Evolutionary conservation across 2,113 vertebrate species (phyloP).

Genomic region (human): GRCh38 chr15:39826501-39827000

Average conservation of each 20-base stretch:
- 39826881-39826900: not conserved
- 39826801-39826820: not conserved
- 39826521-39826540: not conserved
- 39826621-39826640: conserved; percentile 9
- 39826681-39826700: not conserved
- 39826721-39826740: not conserved
- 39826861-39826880: not conserved
- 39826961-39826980: not conserved
- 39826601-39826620: not conserved
- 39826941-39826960: not conserved
- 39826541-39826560: not conserved
- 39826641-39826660: conserved; percentile 13
- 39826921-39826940: not conserved
- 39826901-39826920: not conserved
- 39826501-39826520: not conserved
- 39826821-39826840: not conserved
- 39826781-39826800: not conserved
- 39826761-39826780: not conserved
- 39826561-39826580: not conserved
- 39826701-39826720: not conserved
- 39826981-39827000: no score
- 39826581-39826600: not conserved
- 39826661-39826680: conserved; percentile 36
- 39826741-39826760: not conserved
- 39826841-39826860: not conserved